Evolutionary conservation across 2,113 vertebrate genomes (phyloP).

Genomic region (Sinosuthora webbiana): DNA sequence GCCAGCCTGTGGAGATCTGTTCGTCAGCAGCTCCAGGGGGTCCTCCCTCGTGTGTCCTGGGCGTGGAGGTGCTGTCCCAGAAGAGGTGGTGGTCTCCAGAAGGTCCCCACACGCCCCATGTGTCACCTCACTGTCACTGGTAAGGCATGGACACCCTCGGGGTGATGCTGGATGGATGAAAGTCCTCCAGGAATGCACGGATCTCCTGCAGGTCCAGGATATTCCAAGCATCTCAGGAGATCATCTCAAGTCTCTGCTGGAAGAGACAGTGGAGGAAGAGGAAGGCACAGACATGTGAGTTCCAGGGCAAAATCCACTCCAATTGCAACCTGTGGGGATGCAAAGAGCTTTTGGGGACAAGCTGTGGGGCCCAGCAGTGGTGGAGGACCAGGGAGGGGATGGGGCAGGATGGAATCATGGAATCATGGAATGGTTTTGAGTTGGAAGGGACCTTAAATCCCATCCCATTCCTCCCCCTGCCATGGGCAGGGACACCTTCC

Average conservation of each 20-base stretch:
- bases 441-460: neutral
- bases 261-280: neutral
- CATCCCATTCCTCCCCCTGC: neutral
- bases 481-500: neutral
- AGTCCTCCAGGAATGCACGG: accelerated
- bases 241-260: neutral
- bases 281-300: accelerated
- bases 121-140: neutral
- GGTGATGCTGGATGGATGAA: neutral
- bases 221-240: neutral
- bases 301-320: neutral
- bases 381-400: neutral
- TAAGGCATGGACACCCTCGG: accelerated
- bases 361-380: neutral
- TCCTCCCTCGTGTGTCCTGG: accelerated
- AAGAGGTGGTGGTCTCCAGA: neutral
- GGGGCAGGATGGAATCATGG: neutral
- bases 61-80: neutral
- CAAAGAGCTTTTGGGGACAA: neutral
- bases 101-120: neutral
- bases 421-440: accelerated
- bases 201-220: neutral
- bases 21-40: neutral
- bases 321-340: neutral
- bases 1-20: neutral